phyloP scores from a whole-genome alignment of 2,888 invertebrate genomes.

The Malthinus seriepunctatus region DNA sequence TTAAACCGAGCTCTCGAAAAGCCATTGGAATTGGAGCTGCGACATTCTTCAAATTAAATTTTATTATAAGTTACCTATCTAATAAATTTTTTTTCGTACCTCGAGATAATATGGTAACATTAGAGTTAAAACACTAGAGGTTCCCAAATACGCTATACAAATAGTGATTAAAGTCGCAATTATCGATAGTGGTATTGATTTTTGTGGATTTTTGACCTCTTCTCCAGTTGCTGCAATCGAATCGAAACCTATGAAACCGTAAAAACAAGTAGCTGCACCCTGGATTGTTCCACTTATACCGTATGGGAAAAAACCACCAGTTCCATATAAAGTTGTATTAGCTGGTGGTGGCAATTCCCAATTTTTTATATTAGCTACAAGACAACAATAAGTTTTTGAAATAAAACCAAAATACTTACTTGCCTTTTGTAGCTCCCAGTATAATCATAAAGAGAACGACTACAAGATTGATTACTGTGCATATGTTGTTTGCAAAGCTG shows the following conservation, averaged over 20 bases:
- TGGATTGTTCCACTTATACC: neutral
- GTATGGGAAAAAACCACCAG: neutral
- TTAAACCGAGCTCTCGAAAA: slow-evolving; percentile 75
- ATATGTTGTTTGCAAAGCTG: slow-evolving; percentile 81
- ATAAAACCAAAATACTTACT: neutral
- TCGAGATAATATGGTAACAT: neutral
- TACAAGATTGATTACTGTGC: slow-evolving; percentile 78
- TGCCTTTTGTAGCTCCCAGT: slow-evolving; percentile 75
- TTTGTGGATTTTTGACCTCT: neutral
- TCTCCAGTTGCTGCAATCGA: neutral
- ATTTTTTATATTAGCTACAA: neutral
- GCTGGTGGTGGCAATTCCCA: neutral
- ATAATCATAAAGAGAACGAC: slow-evolving; percentile 84
- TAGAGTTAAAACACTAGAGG: neutral
- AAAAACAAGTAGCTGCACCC: neutral
- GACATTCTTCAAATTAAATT: slow-evolving; percentile 59
- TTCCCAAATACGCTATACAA: neutral
- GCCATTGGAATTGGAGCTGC: slow-evolving; percentile 81
- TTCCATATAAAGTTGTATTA: neutral
- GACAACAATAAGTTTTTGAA: neutral
- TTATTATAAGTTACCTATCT: slow-evolving; percentile 12
- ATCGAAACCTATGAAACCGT: neutral
- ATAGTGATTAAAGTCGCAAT: neutral
- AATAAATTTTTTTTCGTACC: neutral
- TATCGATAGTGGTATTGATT: neutral